These are phyloP conservation scores for Brachirus orientalis DNA, from an alignment of 2,113 vertebrate genomes.

Conservation along the genomic window DNA sequence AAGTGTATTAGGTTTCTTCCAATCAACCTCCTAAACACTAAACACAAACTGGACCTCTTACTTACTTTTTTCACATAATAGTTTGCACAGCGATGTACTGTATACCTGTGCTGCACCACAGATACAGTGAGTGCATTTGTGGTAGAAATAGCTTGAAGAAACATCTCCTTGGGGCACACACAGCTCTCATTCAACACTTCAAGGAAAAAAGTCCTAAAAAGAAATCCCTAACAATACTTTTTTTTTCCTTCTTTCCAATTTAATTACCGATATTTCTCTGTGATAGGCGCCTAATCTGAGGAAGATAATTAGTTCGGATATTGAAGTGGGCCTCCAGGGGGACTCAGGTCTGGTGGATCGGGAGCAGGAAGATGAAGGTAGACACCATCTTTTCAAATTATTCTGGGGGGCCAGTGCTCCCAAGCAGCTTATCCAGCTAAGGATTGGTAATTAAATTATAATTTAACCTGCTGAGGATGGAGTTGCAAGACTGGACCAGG, in stretches of 20 bases:
- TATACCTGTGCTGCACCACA: constrained; percentile 11
- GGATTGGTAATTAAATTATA: constrained; percentile 99
- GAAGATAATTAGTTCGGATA: constrained; percentile 84
- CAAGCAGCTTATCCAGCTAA: constrained; percentile 96
- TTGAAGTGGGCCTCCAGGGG: constrained; percentile 81
- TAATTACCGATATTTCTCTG: constrained; percentile 83
- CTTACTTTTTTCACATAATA: no score
- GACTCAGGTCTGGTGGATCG: constrained; percentile 74
- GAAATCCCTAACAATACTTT: constrained; percentile 68
- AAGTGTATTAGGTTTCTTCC: no score
- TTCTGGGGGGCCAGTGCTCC: constrained; percentile 94
- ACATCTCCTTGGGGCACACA: no score
- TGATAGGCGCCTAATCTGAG: constrained; percentile 80
- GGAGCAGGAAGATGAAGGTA: constrained; percentile 87
- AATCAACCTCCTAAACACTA: no score
- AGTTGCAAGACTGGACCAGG: constrained; percentile 86
- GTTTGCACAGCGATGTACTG: no score
- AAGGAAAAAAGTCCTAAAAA: constrained; percentile 39
- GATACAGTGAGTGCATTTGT: constrained; percentile 45
- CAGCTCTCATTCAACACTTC: constrained; percentile 45
- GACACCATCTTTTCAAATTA: constrained; percentile 98
- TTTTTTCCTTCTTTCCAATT: constrained; percentile 69
- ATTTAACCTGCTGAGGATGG: constrained; percentile 95
- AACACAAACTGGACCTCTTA: no score
- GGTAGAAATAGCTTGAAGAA: constrained; percentile 54